Evolutionary conservation across 2,888 invertebrate genomes (phyloP), one percentile per base, ranked within the genome.

Genomic region (Leptinotarsa juncta): DNA sequence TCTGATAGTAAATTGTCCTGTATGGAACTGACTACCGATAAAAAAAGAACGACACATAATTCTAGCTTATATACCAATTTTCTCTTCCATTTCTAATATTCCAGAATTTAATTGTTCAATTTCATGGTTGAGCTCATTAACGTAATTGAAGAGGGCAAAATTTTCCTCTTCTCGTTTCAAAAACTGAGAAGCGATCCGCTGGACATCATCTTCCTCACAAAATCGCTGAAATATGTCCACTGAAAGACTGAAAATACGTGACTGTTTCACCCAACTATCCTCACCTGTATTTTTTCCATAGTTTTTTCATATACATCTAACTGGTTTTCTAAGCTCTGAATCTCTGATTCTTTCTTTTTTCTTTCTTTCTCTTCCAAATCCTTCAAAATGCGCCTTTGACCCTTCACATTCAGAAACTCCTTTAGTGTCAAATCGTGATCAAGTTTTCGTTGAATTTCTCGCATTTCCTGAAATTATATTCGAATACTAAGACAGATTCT

Each of bases 131-230:
- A 97, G 90, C 85, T 97, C 97, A 86, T 96, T 97, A 32, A 97
- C 96, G 84, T 96, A 97, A 87, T 94, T 96, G 86, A 97, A 97
- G 0, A 96, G 90, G 0, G 97, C 96, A 86, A 96, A 97, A 89
- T 97, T 97, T 86, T 95, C 95, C 82, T 96, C 96, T 84, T 97
- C 97, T 74, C 95, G 93, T 57, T 95, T 93, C 20, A 94, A 91
- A 87, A 95, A 97, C 85, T 94, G 92, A 2, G 91, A 91, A 14
- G 93, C 92, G 65, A 96, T 87, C 20, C 91, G 91, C 78, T 93
- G 92, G n/a, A 93, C 90, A 79, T 94, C 92, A 26, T 83, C 77
- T 73, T 83, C 83, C 0, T 91, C 90, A 70, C 91, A 88, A 80
- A 91, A 91, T 78, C 89, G 89, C 91, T 91, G 81, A 10, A 62